phyloP scores from a whole-genome alignment of 2,797 vertebrate species.

The Momotus momota region DNA sequence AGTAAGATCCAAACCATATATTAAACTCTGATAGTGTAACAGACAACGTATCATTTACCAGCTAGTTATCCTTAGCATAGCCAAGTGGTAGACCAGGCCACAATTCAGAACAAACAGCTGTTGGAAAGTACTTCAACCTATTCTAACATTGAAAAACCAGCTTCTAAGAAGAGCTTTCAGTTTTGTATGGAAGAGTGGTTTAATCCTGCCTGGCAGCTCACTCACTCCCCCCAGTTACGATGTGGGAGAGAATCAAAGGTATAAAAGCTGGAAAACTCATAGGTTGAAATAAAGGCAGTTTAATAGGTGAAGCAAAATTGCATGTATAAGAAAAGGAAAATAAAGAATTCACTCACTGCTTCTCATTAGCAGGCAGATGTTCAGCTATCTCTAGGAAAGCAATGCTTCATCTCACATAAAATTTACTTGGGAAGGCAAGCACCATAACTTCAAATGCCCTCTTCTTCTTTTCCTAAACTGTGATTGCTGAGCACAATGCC shows the following conservation, averaged over 20 bases:
- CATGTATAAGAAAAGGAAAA: neutral
- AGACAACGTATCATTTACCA: neutral
- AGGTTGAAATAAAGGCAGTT: neutral
- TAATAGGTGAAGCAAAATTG: neutral
- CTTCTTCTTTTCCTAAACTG: neutral
- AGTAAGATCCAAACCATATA: neutral
- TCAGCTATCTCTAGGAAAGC: neutral
- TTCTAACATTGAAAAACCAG: neutral
- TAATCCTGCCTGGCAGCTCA: fast-evolving
- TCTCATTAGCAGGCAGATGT: neutral
- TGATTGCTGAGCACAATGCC: neutral
- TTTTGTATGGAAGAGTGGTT: neutral
- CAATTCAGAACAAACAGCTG: neutral
- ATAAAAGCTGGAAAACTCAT: neutral
- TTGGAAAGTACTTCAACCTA: neutral
- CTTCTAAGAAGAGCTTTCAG: neutral
- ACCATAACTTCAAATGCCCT: neutral
- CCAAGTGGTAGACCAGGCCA: neutral
- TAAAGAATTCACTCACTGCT: neutral
- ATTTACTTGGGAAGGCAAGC: neutral
- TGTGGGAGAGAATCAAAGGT: neutral
- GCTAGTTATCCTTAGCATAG: neutral
- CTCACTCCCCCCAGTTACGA: neutral
- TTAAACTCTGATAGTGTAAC: fast-evolving
- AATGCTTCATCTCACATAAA: neutral